Conservation (phyloP, 2,113 vertebrate genomes). For the Vireo altiloquus region DNA sequence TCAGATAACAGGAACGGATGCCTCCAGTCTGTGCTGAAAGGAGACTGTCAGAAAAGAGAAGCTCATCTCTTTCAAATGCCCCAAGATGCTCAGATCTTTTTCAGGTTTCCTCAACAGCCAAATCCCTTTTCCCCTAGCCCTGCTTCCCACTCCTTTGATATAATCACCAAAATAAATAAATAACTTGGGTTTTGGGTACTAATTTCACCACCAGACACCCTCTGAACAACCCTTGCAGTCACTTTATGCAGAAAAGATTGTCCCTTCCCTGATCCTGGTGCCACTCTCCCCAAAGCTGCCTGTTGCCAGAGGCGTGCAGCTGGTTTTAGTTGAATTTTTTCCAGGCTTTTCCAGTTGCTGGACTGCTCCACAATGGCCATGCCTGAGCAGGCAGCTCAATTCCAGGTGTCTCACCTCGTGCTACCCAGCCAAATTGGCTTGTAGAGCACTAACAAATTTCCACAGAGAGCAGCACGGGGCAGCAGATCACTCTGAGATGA, state of each 20-base stretch:
- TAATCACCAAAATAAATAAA: not conserved
- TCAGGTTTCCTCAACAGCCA: not conserved
- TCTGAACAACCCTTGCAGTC: not conserved
- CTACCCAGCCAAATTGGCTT: not conserved
- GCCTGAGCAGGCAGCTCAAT: not conserved
- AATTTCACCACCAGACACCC: not conserved
- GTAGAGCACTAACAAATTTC: not conserved
- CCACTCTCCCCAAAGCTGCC: not conserved
- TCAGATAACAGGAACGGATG: not conserved
- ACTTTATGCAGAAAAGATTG: not conserved
- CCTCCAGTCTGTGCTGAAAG: not conserved
- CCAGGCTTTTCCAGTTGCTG: not conserved
- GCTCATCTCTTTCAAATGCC: not conserved
- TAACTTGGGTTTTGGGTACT: not conserved
- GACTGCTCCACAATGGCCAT: not conserved
- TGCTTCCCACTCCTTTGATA: not conserved
- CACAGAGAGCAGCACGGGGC: not conserved
- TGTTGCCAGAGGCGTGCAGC: not conserved
- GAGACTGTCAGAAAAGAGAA: not conserved
- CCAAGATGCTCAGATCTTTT: not conserved
- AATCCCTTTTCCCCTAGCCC: accelerated
- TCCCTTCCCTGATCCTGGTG: not conserved
- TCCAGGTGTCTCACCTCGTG: not conserved
- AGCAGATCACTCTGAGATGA: not conserved
- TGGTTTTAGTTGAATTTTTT: not conserved